phyloP scores from a whole-genome alignment of 2,888 invertebrate genomes.

The Caenorhabditis sp. region DNA sequence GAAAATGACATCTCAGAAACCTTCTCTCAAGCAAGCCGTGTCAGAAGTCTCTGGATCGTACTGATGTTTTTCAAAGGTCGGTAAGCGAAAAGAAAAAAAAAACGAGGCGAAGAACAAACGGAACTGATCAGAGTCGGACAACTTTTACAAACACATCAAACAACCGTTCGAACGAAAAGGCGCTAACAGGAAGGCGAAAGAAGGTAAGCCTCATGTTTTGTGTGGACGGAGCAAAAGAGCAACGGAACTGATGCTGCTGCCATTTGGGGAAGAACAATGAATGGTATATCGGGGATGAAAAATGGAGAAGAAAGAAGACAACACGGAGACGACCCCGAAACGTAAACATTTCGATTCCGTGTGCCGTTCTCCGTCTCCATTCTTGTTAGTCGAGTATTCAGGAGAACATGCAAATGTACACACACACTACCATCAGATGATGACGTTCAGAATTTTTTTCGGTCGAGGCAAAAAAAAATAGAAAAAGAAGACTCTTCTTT shows the following conservation, averaged over 20 bases:
- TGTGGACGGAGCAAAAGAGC: slow-evolving; percentile 15
- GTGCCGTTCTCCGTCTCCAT: slow-evolving; percentile 36
- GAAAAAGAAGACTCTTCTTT: slow-evolving; percentile 22
- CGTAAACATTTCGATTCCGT: slow-evolving; percentile 62
- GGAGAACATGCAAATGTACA: slow-evolving; percentile 63
- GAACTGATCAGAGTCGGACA: slow-evolving; percentile 17
- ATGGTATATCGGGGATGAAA: slow-evolving; percentile 16
- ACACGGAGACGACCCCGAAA: slow-evolving; percentile 28
- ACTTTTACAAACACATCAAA: slow-evolving; percentile 42
- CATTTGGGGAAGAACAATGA: slow-evolving; percentile 24
- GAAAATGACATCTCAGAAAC: no score
- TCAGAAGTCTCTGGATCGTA: background rate
- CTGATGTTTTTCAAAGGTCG: slow-evolving; percentile 19
- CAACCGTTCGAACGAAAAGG: slow-evolving; percentile 24
- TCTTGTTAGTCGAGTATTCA: slow-evolving; percentile 58
- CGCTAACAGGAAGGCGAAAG: slow-evolving; percentile 17
- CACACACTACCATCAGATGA: slow-evolving; percentile 43
- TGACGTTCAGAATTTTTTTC: slow-evolving; percentile 49
- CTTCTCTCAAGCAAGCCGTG: no score
- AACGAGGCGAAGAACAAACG: background rate
- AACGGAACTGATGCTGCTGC: background rate
- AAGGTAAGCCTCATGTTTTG: slow-evolving; percentile 55
- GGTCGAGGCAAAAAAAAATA: slow-evolving; percentile 15
- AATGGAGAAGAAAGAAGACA: slow-evolving; percentile 2
- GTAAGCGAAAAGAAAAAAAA: background rate